Base-by-base conservation (phyloP, 2,113 vertebrate species). In the Anser brachyrhynchus region DNA sequence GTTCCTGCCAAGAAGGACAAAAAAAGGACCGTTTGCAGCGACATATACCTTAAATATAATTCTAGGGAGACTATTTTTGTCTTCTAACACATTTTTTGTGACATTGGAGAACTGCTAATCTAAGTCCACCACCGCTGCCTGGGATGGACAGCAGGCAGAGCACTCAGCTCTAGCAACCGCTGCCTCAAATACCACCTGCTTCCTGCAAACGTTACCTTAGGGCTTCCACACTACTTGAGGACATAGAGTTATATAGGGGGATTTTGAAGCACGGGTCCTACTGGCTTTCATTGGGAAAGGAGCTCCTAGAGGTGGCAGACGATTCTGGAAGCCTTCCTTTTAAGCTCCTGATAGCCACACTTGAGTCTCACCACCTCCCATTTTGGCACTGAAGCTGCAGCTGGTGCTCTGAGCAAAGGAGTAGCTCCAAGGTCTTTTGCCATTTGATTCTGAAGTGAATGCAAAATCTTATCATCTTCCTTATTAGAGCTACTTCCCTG, bases 281-380 rank as follows among this genome's bases (percentile, higher is more conserved):
- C 35, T 26, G 33, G 31, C 10, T 80, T 35, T 59, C 62, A 39
- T 1, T 62, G 41, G 33, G 33, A 31, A 59, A 75, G 41, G 18
- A 64, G 46, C 31, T 88, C 25, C 49, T 31, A 59, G 65, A 80
- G 19, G 35, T 35, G 15, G 31, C 66, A 41, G 69, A 10, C 2
- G 29, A 28, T 46, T 81, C n/a, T 67, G 70, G 25, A 57, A 1
- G 1, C 13, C 17, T 52, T 54, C n/a, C 37, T 69, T 29, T 29
- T 19, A 72, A 91, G 29, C 35, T 61, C 52, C 51, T 10, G 10
- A 18, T 62, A 54, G 35, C 6, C 25, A 51, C 31, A 4, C n/a
- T 39, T 51, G 25, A 70, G 10, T 5, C 57, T 8, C 52, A 75
- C 0, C 0, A 8, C 57, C 16, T 55, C 54, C 57, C 8, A 1